These are phyloP conservation scores for Troilus luridus DNA, from an alignment of 2,888 invertebrate species.

Conservation along the genomic window DNA sequence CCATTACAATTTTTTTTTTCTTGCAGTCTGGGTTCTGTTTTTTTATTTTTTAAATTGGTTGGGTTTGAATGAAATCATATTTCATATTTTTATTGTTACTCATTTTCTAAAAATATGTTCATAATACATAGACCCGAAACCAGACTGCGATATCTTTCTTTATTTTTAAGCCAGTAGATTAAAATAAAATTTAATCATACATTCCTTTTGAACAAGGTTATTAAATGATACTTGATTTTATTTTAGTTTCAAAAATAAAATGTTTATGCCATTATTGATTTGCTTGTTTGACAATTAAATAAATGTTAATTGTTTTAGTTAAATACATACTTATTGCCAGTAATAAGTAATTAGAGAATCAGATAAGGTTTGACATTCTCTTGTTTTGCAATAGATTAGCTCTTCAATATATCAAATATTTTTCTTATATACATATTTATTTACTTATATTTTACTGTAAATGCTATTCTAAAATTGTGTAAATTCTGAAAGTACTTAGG, in stretches of 20 bases:
- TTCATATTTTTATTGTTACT: not conserved
- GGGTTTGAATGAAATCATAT: not conserved
- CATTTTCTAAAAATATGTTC: not conserved
- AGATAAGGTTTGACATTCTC: not conserved
- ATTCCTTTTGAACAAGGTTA: not conserved
- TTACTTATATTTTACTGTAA: constrained; percentile 3
- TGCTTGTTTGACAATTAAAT: not conserved
- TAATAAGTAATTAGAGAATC: not conserved
- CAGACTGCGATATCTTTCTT: constrained; percentile 9
- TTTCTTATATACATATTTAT: not conserved
- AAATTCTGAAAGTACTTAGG: not conserved
- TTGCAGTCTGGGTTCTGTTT: constrained; percentile 4
- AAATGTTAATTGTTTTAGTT: not conserved
- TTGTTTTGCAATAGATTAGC: not conserved
- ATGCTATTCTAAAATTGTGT: not conserved
- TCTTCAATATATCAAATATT: not conserved
- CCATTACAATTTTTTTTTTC: not conserved
- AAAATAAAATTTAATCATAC: not conserved
- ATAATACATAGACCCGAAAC: not conserved
- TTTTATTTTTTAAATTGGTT: not conserved
- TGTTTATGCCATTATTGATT: not conserved
- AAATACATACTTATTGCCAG: not conserved
- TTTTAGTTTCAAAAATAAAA: constrained; percentile 4
- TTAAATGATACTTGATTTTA: not conserved
- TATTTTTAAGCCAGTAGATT: not conserved